Percentiles rank a stretch among this genome's conserved stretches.
Evolutionary conservation across 1,140 invertebrate genomes (phyloP).

Genomic region (Dolichoris vasculosae): DNA sequence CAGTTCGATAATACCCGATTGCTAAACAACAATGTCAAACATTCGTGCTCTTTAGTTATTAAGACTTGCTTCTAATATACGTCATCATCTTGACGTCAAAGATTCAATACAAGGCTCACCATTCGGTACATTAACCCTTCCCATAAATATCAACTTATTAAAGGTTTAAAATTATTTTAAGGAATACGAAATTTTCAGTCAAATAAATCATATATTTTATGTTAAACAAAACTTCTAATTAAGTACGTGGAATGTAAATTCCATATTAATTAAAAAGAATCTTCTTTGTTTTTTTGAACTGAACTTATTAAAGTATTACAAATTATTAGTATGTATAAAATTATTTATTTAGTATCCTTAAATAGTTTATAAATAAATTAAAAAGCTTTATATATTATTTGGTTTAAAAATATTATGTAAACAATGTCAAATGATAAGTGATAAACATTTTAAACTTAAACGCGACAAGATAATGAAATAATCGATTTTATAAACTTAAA

Average conservation of each 20-base stretch:
- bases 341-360: no score
- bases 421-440: no score
- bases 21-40: conserved; percentile 56
- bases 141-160: neutral
- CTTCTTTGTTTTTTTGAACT: neutral
- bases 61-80: conserved; percentile 24
- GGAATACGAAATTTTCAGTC: neutral
- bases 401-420: no score
- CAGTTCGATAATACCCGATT: conserved; percentile 60
- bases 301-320: neutral
- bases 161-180: neutral
- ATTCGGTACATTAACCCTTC: neutral
- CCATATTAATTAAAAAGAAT: neutral
- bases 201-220: neutral
- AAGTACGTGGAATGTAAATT: neutral
- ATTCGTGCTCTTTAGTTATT: conserved; percentile 46
- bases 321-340: neutral
- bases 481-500: no score
- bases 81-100: conserved; percentile 27
- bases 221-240: neutral
- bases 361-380: no score
- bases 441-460: no score
- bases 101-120: neutral
- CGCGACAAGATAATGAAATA: no score
- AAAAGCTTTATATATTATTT: no score